Evolutionary conservation across 2,113 vertebrate species (phyloP), one percentile per base, ranked within the genome.

Genomic region (Oncorhynchus kisutch): DNA sequence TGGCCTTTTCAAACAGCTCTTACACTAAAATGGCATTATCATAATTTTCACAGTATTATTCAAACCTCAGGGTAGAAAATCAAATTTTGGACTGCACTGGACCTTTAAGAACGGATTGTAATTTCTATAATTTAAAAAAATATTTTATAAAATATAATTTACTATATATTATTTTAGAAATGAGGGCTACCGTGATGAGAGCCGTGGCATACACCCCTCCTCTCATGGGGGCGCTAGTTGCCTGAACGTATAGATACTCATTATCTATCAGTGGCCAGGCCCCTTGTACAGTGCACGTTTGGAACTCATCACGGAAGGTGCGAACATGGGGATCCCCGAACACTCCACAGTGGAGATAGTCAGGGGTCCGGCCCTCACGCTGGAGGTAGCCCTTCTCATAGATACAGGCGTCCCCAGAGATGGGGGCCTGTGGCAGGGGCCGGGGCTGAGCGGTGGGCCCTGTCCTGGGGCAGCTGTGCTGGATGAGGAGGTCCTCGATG

Each of bases 181-280:
- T 13, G 12, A n/a, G 31, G 54, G 90, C 93, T 81, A 97, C 97
- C 95, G 97, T 96, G 45, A 92, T 94, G 0, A 95, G 95, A 5
- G 92, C 89, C 0, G 95, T 97, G 0, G 93, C 91, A 0, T 92
- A 87, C 65, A 84, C 80, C 0, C 89, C 91, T 0, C 75, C 75
- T 0, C 89, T 84, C 68, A 91, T 90, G 0, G 93, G 93, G 0
- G 90, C 85, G 60, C 95, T 97, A 80, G 97, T 99, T 18, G 95
- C 95, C 82, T 99, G 97, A 31, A 98, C 91, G 0, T 95, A 97
- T 59, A 99, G 86, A 83, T 94, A 97, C 51, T 97, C 88, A 0
- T 98, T 99, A 85, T 98, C 97, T 3, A 99, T 74, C 16, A 98
- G 91, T 0, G 97, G 97, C 97, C 97, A 99, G 31, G 97, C 94